Evolutionary conservation across 2,888 invertebrate genomes (phyloP), one percentile per base, ranked within the genome.

Genomic region (Acleris literana): DNA sequence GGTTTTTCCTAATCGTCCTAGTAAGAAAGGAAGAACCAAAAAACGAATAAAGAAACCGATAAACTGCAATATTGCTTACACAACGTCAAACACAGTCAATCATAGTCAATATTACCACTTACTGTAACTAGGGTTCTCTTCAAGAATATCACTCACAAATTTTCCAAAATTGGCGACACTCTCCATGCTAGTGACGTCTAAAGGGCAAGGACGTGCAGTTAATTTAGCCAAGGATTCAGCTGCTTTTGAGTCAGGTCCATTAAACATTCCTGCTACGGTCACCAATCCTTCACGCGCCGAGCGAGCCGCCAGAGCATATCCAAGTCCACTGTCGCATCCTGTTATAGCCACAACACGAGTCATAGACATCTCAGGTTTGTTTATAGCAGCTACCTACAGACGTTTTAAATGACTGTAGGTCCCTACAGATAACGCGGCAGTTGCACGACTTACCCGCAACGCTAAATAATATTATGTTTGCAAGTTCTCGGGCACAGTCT

Each of bases 271-370:
- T 17, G 97, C 97, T 44, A 98, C 90, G 1, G 97, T 97, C 3
- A 94, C 93, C 72, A 96, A 92, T 0, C 96, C 96, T 74, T 94
- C 89, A 5, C 94, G 87, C 7, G 93, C 93, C 7, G 94, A 86
- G 71, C 95, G 93, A 22, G 94, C 92, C 0, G 96, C 96, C 56
- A 96, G 82, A 2, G 95, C 94, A 86, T 94, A 96, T 63, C 97
- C 97, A 17, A 97, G 92, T 3, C 97, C 97, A 65, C 97, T 96
- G 86, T 97, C 97, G 81, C 97, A 97, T 51, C 97, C 97, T 7
- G 96, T 97, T 72, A 97, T 95, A 18, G 97, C 93, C 48, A 96
- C 90, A 3, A 95, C 93, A 64, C 86, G 79, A 13, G 76, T 86
- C 57, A 84, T 72, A 3, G 83, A 75, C 87, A 52, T 71, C n/a